Conservation (phyloP, 2,113 vertebrate species). For the Phoxinus phoxinus region DNA sequence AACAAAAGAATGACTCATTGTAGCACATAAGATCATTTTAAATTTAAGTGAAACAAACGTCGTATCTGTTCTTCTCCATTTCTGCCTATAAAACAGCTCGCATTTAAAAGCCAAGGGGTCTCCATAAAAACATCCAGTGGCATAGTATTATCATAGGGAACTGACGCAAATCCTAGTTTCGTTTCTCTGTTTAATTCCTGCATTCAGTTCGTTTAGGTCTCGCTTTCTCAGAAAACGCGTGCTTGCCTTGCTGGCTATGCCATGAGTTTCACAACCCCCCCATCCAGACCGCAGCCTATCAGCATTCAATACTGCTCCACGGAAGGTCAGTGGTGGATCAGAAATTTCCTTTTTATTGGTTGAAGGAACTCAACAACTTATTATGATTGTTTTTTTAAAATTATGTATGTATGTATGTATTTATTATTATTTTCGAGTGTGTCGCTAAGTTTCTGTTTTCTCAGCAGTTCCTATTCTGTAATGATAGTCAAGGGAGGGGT, state of each 20-base stretch:
- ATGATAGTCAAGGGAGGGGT: slow-evolving; percentile 4
- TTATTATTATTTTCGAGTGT: no score
- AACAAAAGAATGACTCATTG: not conserved
- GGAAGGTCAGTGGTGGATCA: not conserved
- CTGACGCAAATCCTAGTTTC: slow-evolving; percentile 48
- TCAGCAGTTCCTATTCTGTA: slow-evolving; percentile 38
- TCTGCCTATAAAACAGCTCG: not conserved
- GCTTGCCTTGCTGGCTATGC: slow-evolving; percentile 45
- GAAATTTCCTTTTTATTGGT: not conserved
- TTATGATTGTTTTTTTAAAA: no score
- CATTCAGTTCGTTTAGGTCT: slow-evolving; percentile 7
- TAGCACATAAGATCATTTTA: not conserved
- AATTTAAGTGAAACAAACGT: not conserved
- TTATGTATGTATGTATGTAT: no score
- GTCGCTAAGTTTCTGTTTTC: slow-evolving; percentile 48
- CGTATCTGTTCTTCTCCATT: not conserved
- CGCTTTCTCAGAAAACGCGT: slow-evolving; percentile 60
- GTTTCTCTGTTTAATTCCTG: slow-evolving; percentile 33
- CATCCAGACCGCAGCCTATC: not conserved
- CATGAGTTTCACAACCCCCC: not conserved
- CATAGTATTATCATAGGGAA: not conserved
- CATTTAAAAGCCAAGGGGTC: not conserved
- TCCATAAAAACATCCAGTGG: not conserved
- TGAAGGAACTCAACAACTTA: no score
- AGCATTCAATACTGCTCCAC: no score